Base-by-base conservation (phyloP, 2,797 vertebrate species). In the Nannoperca australis region DNA sequence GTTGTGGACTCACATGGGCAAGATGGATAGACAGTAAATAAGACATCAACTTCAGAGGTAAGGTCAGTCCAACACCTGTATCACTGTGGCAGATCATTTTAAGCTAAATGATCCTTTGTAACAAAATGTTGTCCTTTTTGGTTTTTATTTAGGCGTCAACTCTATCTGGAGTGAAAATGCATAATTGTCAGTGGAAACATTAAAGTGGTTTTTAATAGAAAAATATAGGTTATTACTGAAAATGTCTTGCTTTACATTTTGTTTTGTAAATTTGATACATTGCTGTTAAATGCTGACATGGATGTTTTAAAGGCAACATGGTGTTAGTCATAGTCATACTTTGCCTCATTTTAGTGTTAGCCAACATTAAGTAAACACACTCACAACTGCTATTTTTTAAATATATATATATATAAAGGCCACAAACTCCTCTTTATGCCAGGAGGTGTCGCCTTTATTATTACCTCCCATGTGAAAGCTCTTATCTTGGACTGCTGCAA, bases 1-100 rank as follows among this genome's bases (percentile, higher is more conserved):
- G 79, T 65, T 78, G 85, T 86, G 89, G 91, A 86, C 73, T 84
- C 61, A 30, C 73, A 47, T 69, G 78, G 63, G 24, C 59, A 82
- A 79, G 87, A 94, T 95, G 93, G 89, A 90, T 59, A 73, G 79
- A 70, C 85, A 76, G 85, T 94, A 94, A 93, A 88, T 85, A 90
- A 89, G 78, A 89, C 86, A 70, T 89, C 88, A 73, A 62, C 85
- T 82, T 83, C 86, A 88, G 91, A 92, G 94, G 94, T 95, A 94
- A 91, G 94, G 85, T 82, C 78, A 89, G 68, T 83, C 67, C 44
- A 47, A 45, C 30, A 12, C 1, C 59, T 49, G 63, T 63, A n/a
- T n/a, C 76, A 12, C 49, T 65, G 32, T 14, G 18, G 22, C 27
- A 67, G 34, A 5, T 74, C 36, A 3, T 18, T 60, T 68, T 73